Percentiles rank a stretch among this genome's conserved stretches.
phyloP scores from a whole-genome alignment of 1,140 invertebrate species.

The Archegozetes longisetosus region DNA sequence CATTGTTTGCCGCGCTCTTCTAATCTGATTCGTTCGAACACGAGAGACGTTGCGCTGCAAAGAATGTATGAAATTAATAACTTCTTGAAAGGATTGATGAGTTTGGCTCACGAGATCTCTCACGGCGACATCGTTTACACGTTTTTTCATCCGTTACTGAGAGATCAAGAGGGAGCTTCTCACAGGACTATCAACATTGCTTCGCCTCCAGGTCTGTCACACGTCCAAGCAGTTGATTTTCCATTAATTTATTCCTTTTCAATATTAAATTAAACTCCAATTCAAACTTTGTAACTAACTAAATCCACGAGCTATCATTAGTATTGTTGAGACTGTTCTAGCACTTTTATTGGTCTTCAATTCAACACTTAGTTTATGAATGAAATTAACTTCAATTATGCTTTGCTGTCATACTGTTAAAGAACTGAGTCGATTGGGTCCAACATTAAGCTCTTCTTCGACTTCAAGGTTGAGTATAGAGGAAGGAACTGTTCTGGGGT shows the following conservation, averaged over 20 bases:
- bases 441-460: too few relatives aligned
- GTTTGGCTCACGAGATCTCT: slow-evolving; percentile 74
- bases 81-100: slow-evolving; percentile 70
- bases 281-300: background rate
- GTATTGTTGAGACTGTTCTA: too few relatives aligned
- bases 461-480: too few relatives aligned
- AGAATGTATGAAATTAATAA: slow-evolving; percentile 65
- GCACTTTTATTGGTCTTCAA: too few relatives aligned
- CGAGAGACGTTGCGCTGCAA: slow-evolving; percentile 81
- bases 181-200: background rate
- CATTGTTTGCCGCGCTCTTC: slow-evolving; percentile 53
- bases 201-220: background rate
- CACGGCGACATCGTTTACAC: slow-evolving; percentile 94
- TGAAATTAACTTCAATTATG: too few relatives aligned
- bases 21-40: slow-evolving; percentile 76
- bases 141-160: slow-evolving; percentile 85
- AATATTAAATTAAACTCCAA: background rate
- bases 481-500: too few relatives aligned
- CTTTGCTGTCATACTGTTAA: too few relatives aligned
- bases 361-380: too few relatives aligned
- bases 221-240: too few relatives aligned
- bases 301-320: too few relatives aligned
- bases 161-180: slow-evolving; percentile 47
- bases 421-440: too few relatives aligned
- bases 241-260: too few relatives aligned